Conservation (phyloP, 2,113 vertebrate genomes). For the Platichthys stellatus region DNA sequence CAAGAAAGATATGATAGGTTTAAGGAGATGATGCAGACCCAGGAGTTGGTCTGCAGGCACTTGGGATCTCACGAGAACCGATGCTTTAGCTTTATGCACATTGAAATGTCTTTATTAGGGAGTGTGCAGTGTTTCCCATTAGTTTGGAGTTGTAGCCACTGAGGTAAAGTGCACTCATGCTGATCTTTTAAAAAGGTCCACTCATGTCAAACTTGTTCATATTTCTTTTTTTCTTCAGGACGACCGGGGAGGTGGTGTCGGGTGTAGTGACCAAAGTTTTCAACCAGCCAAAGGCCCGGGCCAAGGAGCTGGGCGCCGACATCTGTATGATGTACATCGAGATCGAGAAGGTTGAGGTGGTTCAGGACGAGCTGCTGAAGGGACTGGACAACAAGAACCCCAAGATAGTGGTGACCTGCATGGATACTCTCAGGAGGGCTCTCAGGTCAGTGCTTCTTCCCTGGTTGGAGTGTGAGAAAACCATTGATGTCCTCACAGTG, state of each 20-base stretch:
- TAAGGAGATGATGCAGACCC: no score
- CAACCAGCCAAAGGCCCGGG: constrained; percentile 97
- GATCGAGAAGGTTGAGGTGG: constrained; percentile 93
- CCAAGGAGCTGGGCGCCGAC: constrained; percentile 93
- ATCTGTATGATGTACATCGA: constrained; percentile 98
- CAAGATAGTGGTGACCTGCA: constrained; percentile 93
- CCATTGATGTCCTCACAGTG: no score
- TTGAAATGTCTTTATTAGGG: no score
- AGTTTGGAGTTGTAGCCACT: no score
- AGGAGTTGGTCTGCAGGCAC: no score
- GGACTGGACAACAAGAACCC: constrained; percentile 98
- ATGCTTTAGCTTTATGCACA: no score
- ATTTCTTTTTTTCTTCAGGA: constrained; percentile 82
- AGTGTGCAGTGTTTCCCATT: no score
- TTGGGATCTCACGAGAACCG: no score
- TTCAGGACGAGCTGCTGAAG: constrained; percentile 96
- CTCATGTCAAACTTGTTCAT: not conserved
- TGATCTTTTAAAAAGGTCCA: not conserved
- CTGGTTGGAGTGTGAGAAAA: no score
- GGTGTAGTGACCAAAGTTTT: constrained; percentile 98
- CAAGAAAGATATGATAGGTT: no score
- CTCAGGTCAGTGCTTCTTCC: constrained; percentile 85
- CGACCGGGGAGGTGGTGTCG: constrained; percentile 94
- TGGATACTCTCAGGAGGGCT: constrained; percentile 92
- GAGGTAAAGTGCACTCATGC: no score